A percentile compares a stretch with the other conserved stretches of the same genome.
These are phyloP conservation scores for Amphipoea oculea DNA, from an alignment of 2,888 invertebrate species.

Conservation along the genomic window DNA sequence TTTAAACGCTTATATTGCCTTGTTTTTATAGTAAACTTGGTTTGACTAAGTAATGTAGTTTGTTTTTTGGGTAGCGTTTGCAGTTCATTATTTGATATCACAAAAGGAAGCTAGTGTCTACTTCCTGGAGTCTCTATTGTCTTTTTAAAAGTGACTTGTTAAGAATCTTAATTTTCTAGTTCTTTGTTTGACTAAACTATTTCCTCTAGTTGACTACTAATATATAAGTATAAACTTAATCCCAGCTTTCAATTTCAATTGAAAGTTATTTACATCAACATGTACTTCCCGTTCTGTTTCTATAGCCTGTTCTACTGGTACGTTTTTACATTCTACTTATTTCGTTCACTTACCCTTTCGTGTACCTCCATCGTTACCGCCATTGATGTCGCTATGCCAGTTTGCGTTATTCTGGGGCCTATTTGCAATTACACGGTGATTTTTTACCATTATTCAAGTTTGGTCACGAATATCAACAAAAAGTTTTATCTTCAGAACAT, in stretches of 20 bases:
- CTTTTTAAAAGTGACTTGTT: slow-evolving; percentile 24
- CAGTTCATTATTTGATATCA: slow-evolving; percentile 28
- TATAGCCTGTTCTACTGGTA: slow-evolving; percentile 20
- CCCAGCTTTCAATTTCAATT: slow-evolving; percentile 49
- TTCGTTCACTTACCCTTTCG: slow-evolving; percentile 67
- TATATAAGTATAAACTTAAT: not conserved
- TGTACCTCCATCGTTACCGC: slow-evolving; percentile 33
- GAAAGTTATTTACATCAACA: slow-evolving; percentile 28
- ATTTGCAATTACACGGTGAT: slow-evolving; percentile 87
- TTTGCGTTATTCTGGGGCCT: slow-evolving; percentile 77
- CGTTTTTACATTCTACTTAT: slow-evolving; percentile 34
- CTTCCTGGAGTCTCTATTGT: slow-evolving; percentile 43
- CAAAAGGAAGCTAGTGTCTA: slow-evolving; percentile 38
- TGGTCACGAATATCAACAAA: slow-evolving; percentile 88
- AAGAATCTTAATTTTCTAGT: slow-evolving; percentile 19
- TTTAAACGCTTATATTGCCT: slow-evolving; percentile 33
- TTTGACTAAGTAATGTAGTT: slow-evolving; percentile 5
- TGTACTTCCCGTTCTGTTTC: slow-evolving; percentile 29
- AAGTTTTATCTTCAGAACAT: slow-evolving; percentile 82
- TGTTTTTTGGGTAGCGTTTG: slow-evolving; percentile 16
- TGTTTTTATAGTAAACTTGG: slow-evolving; percentile 28
- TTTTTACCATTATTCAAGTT: slow-evolving; percentile 84
- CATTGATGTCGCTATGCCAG: slow-evolving; percentile 62
- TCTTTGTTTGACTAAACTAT: slow-evolving; percentile 26
- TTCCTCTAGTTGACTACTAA: not conserved